Evolutionary conservation across 1,140 invertebrate genomes (phyloP).

Genomic region (Patella vulgata): DNA sequence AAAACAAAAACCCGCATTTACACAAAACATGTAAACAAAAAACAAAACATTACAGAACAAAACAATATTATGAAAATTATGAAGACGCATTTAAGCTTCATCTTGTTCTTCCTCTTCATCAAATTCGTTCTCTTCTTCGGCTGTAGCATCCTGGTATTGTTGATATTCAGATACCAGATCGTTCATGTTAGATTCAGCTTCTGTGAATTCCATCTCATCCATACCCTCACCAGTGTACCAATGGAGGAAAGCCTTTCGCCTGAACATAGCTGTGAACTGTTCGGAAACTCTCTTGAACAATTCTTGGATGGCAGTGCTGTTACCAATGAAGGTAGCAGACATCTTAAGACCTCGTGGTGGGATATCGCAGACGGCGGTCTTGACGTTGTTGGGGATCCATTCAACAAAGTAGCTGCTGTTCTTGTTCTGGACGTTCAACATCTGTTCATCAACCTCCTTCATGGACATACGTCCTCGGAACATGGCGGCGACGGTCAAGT

Average conservation of each 20-base stretch:
- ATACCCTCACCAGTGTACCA: constrained; percentile 86
- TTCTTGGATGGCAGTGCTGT: constrained; percentile 78
- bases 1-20: too few relatives aligned
- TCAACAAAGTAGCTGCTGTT: constrained; percentile 86
- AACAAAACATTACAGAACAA: too few relatives aligned
- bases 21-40: too few relatives aligned
- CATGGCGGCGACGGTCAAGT: constrained; percentile 84
- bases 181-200: constrained; percentile 82
- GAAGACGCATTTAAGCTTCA: too few relatives aligned
- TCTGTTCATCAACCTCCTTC: constrained; percentile 67
- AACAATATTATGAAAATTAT: too few relatives aligned
- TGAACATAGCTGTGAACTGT: constrained; percentile 73
- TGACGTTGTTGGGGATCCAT: constrained; percentile 94
- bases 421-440: constrained; percentile 64
- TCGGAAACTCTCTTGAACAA: constrained; percentile 82
- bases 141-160: constrained; percentile 80
- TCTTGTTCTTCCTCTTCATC: constrained; percentile 83
- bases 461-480: constrained; percentile 79
- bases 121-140: constrained; percentile 60
- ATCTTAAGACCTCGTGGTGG: constrained; percentile 91
- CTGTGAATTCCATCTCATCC: constrained; percentile 82
- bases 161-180: constrained; percentile 92
- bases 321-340: constrained; percentile 84
- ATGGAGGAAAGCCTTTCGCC: constrained; percentile 79
- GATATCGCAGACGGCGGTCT: constrained; percentile 93